Percentiles rank a stretch among this genome's conserved stretches.
Conservation (phyloP, 2,888 invertebrate genomes). For the Formica aserva region DNA sequence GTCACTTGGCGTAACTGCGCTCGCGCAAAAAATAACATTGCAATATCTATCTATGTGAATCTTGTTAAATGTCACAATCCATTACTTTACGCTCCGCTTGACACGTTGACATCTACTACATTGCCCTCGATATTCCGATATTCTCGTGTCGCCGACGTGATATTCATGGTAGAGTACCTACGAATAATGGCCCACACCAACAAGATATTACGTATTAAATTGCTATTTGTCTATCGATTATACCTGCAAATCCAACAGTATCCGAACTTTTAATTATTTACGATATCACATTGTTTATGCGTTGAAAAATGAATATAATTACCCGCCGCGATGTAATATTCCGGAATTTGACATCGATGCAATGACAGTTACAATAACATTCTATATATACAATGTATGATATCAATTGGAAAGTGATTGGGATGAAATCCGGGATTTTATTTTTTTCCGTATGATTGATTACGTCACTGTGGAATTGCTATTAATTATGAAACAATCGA, state of each 20-base stretch:
- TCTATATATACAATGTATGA: background rate
- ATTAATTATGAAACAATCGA: conserved; percentile 26
- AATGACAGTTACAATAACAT: conserved; percentile 16
- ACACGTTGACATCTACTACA: conserved; percentile 66
- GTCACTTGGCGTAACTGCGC: background rate
- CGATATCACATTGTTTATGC: background rate
- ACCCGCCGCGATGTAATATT: background rate
- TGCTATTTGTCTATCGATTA: conserved; percentile 42
- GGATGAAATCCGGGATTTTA: conserved; percentile 21
- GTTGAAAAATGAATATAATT: conserved; percentile 16
- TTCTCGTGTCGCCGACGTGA: conserved; percentile 57
- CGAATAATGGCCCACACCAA: conserved; percentile 40
- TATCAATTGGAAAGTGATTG: background rate
- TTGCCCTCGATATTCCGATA: conserved; percentile 62
- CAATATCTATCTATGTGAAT: conserved; percentile 32
- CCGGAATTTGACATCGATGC: background rate
- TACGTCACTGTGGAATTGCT: conserved; percentile 24
- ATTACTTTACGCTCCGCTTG: conserved; percentile 51
- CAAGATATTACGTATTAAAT: conserved; percentile 51
- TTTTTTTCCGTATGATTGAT: conserved; percentile 34
- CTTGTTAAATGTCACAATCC: conserved; percentile 47
- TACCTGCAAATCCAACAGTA: conserved; percentile 15
- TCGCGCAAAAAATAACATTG: conserved; percentile 7
- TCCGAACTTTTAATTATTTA: conserved; percentile 38
- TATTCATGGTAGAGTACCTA: conserved; percentile 54